Conservation (phyloP, 2,797 vertebrate species). For the Falco novaeseelandiae region DNA sequence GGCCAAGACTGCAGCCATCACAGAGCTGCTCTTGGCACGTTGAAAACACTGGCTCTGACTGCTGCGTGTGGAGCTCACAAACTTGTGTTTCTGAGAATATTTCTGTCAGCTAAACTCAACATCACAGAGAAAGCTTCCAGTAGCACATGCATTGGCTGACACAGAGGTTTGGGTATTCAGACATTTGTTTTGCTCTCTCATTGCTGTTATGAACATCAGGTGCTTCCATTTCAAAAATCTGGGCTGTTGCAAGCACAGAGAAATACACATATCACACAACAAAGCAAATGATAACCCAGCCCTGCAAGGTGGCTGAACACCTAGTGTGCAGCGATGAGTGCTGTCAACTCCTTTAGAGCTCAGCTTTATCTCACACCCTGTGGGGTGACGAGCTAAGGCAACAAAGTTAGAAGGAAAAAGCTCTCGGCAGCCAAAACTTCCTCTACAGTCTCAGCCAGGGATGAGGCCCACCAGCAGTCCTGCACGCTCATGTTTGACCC, state of each 20-base stretch:
- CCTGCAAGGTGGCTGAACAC: background rate
- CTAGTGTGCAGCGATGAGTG: background rate
- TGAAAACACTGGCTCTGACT: background rate
- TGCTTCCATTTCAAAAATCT: background rate
- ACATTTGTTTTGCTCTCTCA: background rate
- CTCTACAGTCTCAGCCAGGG: background rate
- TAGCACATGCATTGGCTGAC: background rate
- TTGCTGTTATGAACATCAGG: background rate
- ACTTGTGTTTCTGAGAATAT: background rate
- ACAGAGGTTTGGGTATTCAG: background rate
- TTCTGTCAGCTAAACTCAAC: background rate
- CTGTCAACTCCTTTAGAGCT: background rate
- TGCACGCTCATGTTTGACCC: background rate
- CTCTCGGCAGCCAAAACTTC: constrained; percentile 9
- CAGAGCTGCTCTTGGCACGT: background rate
- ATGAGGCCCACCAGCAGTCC: background rate
- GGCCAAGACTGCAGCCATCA: background rate
- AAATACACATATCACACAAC: background rate
- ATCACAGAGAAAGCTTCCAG: background rate
- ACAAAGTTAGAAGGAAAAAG: constrained; percentile 12
- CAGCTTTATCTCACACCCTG: constrained; percentile 7
- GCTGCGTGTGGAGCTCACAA: background rate
- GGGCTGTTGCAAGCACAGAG: background rate
- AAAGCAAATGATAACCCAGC: background rate
- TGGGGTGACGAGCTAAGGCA: background rate